Evolutionary conservation across 2,113 vertebrate species (phyloP).

Genomic region (Chaetodon auriga): DNA sequence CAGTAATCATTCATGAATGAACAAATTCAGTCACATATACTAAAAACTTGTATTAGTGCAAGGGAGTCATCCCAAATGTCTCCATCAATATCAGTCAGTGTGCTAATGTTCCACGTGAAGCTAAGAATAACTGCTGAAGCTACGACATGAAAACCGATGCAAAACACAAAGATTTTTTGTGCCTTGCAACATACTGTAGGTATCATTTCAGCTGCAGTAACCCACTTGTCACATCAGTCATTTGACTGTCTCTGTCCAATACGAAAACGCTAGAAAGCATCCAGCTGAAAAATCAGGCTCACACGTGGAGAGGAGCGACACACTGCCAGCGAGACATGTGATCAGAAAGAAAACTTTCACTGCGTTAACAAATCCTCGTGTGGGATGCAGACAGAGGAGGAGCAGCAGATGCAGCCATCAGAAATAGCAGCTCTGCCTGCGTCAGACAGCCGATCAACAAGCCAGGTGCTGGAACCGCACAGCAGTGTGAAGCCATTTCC

Average conservation of each 20-base stretch:
- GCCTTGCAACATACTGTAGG: neutral
- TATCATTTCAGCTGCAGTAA: neutral
- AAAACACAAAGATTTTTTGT: neutral
- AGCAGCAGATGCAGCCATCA: constrained; percentile 78
- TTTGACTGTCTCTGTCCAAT: neutral
- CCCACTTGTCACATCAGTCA: constrained; percentile 16
- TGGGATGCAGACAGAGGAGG: constrained; percentile 66
- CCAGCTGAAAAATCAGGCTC: neutral
- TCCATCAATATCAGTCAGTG: neutral
- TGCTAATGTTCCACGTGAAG: neutral
- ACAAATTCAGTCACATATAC: neutral
- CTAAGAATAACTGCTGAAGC: neutral
- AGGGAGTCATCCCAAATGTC: neutral
- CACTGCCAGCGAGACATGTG: constrained; percentile 15
- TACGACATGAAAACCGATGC: neutral
- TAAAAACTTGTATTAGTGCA: neutral
- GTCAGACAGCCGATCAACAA: constrained; percentile 76
- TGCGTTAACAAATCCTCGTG: constrained; percentile 49
- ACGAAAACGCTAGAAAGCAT: neutral
- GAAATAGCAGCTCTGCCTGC: constrained; percentile 79
- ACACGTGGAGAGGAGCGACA: constrained; percentile 13
- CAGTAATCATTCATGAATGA: neutral
- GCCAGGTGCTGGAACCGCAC: constrained; percentile 71
- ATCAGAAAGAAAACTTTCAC: constrained; percentile 49
- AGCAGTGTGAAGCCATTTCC: constrained; percentile 83